Evolutionary conservation across 1,140 invertebrate species (phyloP).

Genomic region (Lasioglossum baleicum): DNA sequence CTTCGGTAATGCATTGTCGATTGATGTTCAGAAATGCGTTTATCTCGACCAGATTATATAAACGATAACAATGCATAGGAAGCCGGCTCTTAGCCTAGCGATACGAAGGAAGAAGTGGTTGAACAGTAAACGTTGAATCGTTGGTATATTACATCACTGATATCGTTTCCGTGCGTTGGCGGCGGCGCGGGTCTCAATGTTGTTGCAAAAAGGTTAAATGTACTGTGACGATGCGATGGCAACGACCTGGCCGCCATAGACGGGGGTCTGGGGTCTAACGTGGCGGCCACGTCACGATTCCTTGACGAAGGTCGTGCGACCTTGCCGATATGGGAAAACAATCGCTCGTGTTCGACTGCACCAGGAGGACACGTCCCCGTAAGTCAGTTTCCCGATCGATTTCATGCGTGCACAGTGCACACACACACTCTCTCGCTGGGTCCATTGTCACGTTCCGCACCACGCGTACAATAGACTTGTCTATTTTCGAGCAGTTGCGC

Average conservation of each 20-base stretch:
- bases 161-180: conserved; percentile 12
- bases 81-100: neutral
- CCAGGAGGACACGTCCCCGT: conserved; percentile 11
- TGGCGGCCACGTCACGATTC: conserved; percentile 56
- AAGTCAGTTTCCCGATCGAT: conserved; percentile 57
- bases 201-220: conserved; percentile 33
- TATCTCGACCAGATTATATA: neutral
- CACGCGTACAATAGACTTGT: conserved; percentile 42
- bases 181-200: neutral
- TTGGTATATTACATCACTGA: conserved; percentile 17
- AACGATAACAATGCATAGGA: neutral
- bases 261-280: conserved; percentile 13
- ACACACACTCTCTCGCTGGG: neutral
- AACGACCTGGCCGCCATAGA: conserved; percentile 51
- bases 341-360: conserved; percentile 17
- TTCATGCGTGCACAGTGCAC: conserved; percentile 39
- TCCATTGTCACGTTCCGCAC: conserved; percentile 43
- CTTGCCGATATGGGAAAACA: conserved; percentile 56
- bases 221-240: conserved; percentile 50
- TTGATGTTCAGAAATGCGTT: neutral
- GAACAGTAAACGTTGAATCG: neutral
- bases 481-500: conserved; percentile 56
- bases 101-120: neutral
- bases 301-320: conserved; percentile 57
- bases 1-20: neutral